Evolutionary conservation across 1,140 invertebrate species (phyloP).

Genomic region (Eurosta solidaginis): DNA sequence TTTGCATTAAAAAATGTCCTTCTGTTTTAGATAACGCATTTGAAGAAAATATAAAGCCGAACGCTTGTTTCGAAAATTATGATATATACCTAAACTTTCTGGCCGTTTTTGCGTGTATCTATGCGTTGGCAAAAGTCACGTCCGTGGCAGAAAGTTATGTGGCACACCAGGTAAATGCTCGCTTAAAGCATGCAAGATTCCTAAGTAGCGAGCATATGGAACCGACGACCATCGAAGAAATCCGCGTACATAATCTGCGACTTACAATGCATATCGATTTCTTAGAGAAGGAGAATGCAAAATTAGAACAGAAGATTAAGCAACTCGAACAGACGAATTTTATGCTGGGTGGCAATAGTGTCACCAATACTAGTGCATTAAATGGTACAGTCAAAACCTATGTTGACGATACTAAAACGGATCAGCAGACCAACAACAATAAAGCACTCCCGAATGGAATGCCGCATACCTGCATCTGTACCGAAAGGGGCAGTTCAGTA

Average conservation of each 20-base stretch:
- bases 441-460: not conserved
- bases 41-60: not conserved
- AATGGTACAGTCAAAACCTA: not conserved
- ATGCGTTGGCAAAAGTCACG: not conserved
- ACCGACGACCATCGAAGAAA: not conserved
- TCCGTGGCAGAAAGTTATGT: not conserved
- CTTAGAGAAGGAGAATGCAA: slow-evolving; percentile 6
- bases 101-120: not conserved
- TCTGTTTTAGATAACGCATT: not conserved
- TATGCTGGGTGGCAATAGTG: not conserved
- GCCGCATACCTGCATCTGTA: not conserved
- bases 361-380: too few relatives aligned
- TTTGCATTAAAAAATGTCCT: not conserved
- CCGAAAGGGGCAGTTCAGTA: not conserved
- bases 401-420: not conserved
- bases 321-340: not conserved
- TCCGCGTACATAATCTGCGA: not conserved
- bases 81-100: not conserved
- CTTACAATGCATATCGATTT: not conserved
- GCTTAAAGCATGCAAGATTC: not conserved
- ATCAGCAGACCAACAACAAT: not conserved
- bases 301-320: not conserved
- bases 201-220: not conserved
- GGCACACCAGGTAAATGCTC: not conserved
- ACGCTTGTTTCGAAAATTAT: not conserved